Percentiles rank a stretch among this genome's conserved stretches.
Evolutionary conservation across 2,797 vertebrate genomes (phyloP).

Genomic region (Gouania willdenowi): DNA sequence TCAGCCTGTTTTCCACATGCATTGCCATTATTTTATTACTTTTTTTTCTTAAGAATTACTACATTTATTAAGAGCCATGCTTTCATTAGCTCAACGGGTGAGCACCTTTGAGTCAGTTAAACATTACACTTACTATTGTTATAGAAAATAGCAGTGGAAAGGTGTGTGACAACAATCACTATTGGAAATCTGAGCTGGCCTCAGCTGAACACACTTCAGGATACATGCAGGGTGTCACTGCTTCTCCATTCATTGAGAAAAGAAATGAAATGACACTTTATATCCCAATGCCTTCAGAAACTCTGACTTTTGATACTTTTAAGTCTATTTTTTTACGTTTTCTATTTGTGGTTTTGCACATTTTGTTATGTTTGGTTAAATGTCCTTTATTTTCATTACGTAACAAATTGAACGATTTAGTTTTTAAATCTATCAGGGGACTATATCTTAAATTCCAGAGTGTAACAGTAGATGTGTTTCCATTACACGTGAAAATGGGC

Average conservation of each 20-base stretch:
- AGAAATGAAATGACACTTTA: slow-evolving; percentile 14
- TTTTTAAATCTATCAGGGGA: too few relatives aligned
- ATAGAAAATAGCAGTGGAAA: slow-evolving; percentile 5
- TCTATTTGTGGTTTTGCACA: too few relatives aligned
- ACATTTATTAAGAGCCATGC: background rate
- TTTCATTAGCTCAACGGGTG: slow-evolving; percentile 22
- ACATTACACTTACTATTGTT: slow-evolving; percentile 4
- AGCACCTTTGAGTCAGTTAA: slow-evolving; percentile 23
- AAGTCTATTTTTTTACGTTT: too few relatives aligned
- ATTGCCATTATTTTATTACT: too few relatives aligned
- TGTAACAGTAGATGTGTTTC: too few relatives aligned
- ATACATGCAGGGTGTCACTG: slow-evolving; percentile 11
- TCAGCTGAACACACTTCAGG: slow-evolving; percentile 4
- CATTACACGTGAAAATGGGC: too few relatives aligned
- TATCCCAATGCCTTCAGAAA: background rate
- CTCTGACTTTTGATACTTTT: slow-evolving; percentile 1
- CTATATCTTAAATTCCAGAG: too few relatives aligned
- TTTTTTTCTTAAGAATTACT: slow-evolving; percentile 7
- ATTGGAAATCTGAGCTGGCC: slow-evolving; percentile 21
- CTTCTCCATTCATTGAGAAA: slow-evolving; percentile 15
- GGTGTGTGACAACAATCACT: slow-evolving; percentile 18
- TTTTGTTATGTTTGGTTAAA: too few relatives aligned
- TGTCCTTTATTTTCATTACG: too few relatives aligned
- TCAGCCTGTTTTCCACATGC: slow-evolving; percentile 34
- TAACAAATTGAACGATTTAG: too few relatives aligned